Conservation (phyloP, 2,888 invertebrate species). For the Rhagonycha fulva region DNA sequence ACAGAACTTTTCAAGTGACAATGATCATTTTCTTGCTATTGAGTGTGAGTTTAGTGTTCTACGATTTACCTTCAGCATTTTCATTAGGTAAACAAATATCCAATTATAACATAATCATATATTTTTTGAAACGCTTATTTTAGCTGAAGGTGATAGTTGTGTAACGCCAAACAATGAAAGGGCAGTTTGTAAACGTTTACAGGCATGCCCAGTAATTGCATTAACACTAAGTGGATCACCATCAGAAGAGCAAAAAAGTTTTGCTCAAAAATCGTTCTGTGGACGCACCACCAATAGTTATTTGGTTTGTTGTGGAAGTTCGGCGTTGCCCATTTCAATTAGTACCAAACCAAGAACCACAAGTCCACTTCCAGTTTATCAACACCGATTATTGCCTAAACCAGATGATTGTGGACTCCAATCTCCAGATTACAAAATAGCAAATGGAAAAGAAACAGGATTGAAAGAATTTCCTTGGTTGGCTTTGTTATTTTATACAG, state of each 20-base stretch:
- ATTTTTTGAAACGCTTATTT: background rate
- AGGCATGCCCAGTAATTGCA: background rate
- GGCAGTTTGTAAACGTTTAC: background rate
- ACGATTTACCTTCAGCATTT: background rate
- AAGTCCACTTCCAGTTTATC: background rate
- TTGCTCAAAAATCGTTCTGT: background rate
- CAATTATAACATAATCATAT: background rate
- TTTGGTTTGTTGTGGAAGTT: background rate
- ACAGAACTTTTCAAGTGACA: background rate
- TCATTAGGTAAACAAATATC: background rate
- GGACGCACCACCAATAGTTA: background rate
- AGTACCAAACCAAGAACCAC: too few species aligned
- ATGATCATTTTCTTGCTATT: background rate
- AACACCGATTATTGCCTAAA: conserved; percentile 4
- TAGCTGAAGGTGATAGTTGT: background rate
- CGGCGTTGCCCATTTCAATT: background rate
- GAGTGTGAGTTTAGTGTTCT: background rate
- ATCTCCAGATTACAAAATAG: conserved; percentile 40
- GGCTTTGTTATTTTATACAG: conserved; percentile 53
- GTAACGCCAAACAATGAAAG: background rate
- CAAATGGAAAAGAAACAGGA: conserved; percentile 49
- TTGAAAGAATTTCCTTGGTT: conserved; percentile 59
- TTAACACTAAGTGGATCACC: background rate
- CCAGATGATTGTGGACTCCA: conserved; percentile 6
- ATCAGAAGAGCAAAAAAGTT: background rate